A percentile compares a stretch with the other conserved stretches of the same genome.
Evolutionary conservation across 2,888 invertebrate species (phyloP).

Genomic region (Lomographa bimaculata): DNA sequence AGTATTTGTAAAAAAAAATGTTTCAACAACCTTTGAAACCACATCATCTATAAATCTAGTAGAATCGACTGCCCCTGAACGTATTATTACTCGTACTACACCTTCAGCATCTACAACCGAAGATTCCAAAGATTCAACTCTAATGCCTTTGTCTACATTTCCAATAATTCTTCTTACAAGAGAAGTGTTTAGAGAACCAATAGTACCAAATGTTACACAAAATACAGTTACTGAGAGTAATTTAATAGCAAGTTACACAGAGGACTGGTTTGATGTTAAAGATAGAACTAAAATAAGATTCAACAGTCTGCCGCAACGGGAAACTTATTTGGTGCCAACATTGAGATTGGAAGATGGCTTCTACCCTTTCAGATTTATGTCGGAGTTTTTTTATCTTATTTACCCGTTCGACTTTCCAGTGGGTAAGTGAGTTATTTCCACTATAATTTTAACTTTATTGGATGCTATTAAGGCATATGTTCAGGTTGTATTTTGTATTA

Average conservation of each 20-base stretch:
- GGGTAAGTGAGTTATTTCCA: conserved; percentile 77
- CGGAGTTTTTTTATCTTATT: conserved; percentile 84
- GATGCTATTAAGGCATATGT: no score
- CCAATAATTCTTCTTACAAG: conserved; percentile 66
- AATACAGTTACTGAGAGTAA: conserved; percentile 58
- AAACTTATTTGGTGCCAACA: conserved; percentile 75
- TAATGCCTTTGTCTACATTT: conserved; percentile 33
- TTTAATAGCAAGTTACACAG: conserved; percentile 57
- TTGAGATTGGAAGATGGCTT: conserved; percentile 85
- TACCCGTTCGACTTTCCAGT: conserved; percentile 86
- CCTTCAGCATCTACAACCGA: conserved; percentile 14
- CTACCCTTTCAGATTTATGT: conserved; percentile 85
- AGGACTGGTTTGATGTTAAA: conserved; percentile 68
- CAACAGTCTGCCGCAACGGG: conserved; percentile 70
- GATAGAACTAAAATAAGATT: conserved; percentile 75
- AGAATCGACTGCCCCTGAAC: not conserved
- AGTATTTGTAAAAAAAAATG: conserved; percentile 44
- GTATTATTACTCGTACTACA: not conserved
- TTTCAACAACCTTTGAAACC: conserved; percentile 4
- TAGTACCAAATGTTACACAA: conserved; percentile 49
- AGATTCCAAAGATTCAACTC: conserved; percentile 25
- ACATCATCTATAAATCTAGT: not conserved
- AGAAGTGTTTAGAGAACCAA: conserved; percentile 51
- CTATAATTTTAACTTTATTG: no score
- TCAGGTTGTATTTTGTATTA: no score